A percentile compares a stretch with the other conserved stretches of the same genome.
Evolutionary conservation across 2,888 invertebrate genomes (phyloP).

Genomic region (Mylabris sibirica): DNA sequence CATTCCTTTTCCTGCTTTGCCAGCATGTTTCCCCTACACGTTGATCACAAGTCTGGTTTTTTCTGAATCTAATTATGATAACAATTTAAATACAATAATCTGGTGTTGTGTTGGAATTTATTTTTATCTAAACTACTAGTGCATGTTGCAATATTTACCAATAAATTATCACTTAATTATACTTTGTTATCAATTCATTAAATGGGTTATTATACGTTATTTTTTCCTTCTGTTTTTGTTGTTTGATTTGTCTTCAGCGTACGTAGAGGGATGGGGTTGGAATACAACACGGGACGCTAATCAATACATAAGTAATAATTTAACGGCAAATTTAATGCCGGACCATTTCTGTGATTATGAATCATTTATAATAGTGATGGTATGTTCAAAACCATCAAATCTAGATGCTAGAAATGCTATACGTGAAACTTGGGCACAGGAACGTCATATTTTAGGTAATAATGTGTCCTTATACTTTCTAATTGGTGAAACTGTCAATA

Average conservation of each 20-base stretch:
- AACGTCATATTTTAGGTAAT: constrained; percentile 53
- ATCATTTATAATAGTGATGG: constrained; percentile 72
- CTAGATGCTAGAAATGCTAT: constrained; percentile 72
- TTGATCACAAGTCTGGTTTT: too few relatives aligned
- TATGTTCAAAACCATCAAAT: constrained; percentile 77
- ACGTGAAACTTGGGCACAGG: constrained; percentile 74
- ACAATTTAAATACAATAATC: too few relatives aligned
- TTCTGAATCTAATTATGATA: too few relatives aligned
- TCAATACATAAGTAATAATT: constrained; percentile 66
- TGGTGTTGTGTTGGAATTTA: too few relatives aligned
- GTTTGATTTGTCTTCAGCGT: constrained; percentile 38
- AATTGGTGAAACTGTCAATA: constrained; percentile 68
- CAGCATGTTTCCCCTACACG: too few relatives aligned
- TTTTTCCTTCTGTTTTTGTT: not conserved
- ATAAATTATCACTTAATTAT: not conserved
- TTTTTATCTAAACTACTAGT: too few relatives aligned
- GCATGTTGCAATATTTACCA: too few relatives aligned
- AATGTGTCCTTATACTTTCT: constrained; percentile 65
- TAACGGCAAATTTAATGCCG: constrained; percentile 44
- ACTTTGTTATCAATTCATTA: not conserved
- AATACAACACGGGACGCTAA: constrained; percentile 77
- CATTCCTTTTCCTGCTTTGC: not conserved
- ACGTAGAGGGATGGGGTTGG: constrained; percentile 74
- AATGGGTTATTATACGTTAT: too few relatives aligned
- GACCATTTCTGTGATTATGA: constrained; percentile 45